These are phyloP conservation scores for Rambutsinella grinnellia DNA, from an alignment of 2,888 invertebrate species.

Conservation along the genomic window DNA sequence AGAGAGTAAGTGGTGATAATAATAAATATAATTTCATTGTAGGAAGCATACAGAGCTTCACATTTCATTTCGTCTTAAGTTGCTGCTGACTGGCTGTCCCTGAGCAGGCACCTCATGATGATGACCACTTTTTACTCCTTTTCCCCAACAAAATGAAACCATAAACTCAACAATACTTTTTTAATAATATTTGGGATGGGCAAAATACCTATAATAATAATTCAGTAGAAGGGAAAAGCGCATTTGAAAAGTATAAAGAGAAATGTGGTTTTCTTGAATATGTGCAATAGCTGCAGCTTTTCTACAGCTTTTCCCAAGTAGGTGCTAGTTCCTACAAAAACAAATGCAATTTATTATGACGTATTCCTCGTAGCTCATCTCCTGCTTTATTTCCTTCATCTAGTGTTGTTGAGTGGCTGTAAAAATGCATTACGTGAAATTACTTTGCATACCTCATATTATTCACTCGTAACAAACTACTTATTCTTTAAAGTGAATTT, in stretches of 20 bases:
- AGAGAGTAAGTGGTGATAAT: no score
- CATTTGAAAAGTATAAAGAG: no score
- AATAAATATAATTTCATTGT: no score
- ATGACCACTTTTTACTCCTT: constrained; percentile 18
- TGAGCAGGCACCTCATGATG: constrained; percentile 36
- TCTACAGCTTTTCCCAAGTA: no score
- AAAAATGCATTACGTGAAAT: constrained; percentile 45
- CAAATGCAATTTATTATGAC: no score
- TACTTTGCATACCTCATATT: constrained; percentile 28
- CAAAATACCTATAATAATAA: constrained; percentile 40
- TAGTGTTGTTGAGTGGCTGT: background rate
- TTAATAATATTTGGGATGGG: constrained; percentile 50
- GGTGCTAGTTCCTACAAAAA: no score
- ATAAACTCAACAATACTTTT: constrained; percentile 49
- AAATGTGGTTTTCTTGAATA: no score
- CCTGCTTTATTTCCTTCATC: constrained; percentile 9
- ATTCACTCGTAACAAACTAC: no score
- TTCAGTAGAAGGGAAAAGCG: constrained; percentile 32
- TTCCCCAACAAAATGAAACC: constrained; percentile 39
- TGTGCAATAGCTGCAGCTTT: no score
- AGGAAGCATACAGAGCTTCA: no score
- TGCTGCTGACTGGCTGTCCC: constrained; percentile 41
- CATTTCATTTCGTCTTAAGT: no score
- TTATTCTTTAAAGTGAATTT: constrained; percentile 9
- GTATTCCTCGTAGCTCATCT: no score